Evolutionary conservation across 2,888 invertebrate species (phyloP).

Genomic region (Chirona hameri): DNA sequence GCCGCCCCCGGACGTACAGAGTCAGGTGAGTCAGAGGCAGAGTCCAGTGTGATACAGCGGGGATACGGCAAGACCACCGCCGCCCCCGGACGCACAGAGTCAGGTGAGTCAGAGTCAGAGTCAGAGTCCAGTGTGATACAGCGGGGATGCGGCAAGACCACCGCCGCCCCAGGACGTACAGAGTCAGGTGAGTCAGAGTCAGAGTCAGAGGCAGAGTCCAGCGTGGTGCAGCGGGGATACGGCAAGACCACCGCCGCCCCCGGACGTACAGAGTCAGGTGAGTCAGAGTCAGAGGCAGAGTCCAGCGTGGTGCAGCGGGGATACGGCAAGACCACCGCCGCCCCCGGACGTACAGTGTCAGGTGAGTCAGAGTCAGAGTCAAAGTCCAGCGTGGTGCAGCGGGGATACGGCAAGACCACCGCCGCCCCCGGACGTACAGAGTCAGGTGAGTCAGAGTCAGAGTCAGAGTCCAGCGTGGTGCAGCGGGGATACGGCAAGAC

Average conservation of each 20-base stretch:
- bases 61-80: conserved; percentile 6
- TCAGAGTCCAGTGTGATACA: conserved; percentile 25
- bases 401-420: conserved; percentile 5
- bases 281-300: not conserved
- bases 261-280: too few relatives aligned
- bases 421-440: too few relatives aligned
- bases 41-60: conserved; percentile 22
- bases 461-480: conserved; percentile 24
- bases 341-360: too few relatives aligned
- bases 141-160: conserved; percentile 7
- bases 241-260: not conserved
- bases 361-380: too few relatives aligned
- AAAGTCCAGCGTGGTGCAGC: conserved; percentile 27
- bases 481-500: conserved; percentile 25
- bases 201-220: conserved; percentile 13
- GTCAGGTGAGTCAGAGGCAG: not conserved
- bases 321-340: not conserved
- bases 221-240: conserved; percentile 22
- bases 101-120: too few relatives aligned
- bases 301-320: conserved; percentile 25
- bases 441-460: too few relatives aligned
- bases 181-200: too few relatives aligned
- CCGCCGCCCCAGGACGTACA: too few relatives aligned
- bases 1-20: too few relatives aligned
- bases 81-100: too few relatives aligned